phyloP scores from a whole-genome alignment of 2,113 vertebrate genomes.

The Oryzias javanicus region DNA sequence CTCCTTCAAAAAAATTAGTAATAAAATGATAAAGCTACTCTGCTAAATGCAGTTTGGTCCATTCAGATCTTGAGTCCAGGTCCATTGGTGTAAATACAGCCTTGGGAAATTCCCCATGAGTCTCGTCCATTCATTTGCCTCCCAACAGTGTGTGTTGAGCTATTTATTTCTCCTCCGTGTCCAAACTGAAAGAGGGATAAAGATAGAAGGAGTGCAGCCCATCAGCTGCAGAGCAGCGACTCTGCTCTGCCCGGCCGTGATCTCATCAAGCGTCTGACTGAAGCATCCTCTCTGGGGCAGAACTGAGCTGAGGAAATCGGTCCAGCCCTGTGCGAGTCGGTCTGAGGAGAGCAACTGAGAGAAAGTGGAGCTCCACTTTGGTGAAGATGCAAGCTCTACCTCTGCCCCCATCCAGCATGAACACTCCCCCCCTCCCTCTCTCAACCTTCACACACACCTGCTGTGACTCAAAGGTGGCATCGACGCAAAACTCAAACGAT shows the following conservation, averaged over 20 bases:
- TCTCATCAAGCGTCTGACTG: constrained; percentile 38
- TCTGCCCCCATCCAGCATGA: constrained; percentile 50
- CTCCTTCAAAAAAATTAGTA: constrained; percentile 19
- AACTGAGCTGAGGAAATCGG: constrained; percentile 57
- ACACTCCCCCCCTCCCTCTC: constrained; percentile 45
- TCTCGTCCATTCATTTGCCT: constrained; percentile 70
- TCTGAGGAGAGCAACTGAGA: constrained; percentile 47
- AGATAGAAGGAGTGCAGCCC: constrained; percentile 60
- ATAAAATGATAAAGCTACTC: constrained; percentile 12
- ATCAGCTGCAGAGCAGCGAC: constrained; percentile 48
- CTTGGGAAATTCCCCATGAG: constrained; percentile 63
- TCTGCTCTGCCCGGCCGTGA: constrained; percentile 39
- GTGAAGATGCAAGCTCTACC: constrained; percentile 63
- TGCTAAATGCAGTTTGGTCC: constrained; percentile 37
- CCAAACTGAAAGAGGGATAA: constrained; percentile 61
- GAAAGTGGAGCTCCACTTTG: constrained; percentile 62
- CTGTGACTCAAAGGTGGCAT: constrained; percentile 64
- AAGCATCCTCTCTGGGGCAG: constrained; percentile 61
- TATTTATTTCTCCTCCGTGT: constrained; percentile 68
- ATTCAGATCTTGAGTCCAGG: constrained; percentile 35
- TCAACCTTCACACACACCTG: constrained; percentile 64
- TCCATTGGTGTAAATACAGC: constrained; percentile 62
- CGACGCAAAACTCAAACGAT: constrained; percentile 25
- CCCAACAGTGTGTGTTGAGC: constrained; percentile 56
- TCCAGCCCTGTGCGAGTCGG: constrained; percentile 53